Base-by-base conservation (phyloP, 2,797 vertebrate species). In the Triplophysa yarkandensis region DNA sequence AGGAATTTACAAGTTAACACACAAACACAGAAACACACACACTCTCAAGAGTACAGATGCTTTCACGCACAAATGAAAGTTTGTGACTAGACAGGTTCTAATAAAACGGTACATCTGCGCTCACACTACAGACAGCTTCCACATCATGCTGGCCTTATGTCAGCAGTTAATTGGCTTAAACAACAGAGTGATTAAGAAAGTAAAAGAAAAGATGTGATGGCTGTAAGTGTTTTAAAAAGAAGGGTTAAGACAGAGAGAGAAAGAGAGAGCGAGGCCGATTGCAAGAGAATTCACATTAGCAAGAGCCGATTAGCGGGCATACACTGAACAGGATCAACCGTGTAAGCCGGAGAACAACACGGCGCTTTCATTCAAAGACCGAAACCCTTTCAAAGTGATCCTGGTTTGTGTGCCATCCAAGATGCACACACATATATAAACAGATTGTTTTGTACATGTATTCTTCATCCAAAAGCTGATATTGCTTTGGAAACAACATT, bases 241-340 rank as follows among this genome's bases (percentile, higher is more conserved):
- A 89, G 87, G 92, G 93, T 94, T 93, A 93, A 87, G 84, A 83
- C 86, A 84, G 89, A 86, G 83, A 88, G 46, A 54, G 70, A 68
- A 43, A 69, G 30, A 63, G 91, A 92, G 94, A 92, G 92, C 86
- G 89, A 82, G 88, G 81, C 86, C 82, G 88, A 92, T 88, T 91
- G 88, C 91, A 93, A 87, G 89, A 93, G 93, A 94, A 92, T 93
- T 91, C 90, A 89, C 92, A 93, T 93, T 93, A 91, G 91, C 30
- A 34, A 88, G 93, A 94, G 91, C 92, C 89, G 93, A 94, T 94
- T 94, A 93, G 89, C 88, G 63, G 86, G 91, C 92, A 90, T 92
- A 92, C 87, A 93, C 92, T 89, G 87, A 92, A 83, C 75, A 87
- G 89, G 92, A 93, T 93, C 92, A 93, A 91, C 91, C 90, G 86